Percentiles rank a stretch among this genome's conserved stretches.
Conservation (phyloP, 2,797 vertebrate species). For the Pogonophryne albipinna region DNA sequence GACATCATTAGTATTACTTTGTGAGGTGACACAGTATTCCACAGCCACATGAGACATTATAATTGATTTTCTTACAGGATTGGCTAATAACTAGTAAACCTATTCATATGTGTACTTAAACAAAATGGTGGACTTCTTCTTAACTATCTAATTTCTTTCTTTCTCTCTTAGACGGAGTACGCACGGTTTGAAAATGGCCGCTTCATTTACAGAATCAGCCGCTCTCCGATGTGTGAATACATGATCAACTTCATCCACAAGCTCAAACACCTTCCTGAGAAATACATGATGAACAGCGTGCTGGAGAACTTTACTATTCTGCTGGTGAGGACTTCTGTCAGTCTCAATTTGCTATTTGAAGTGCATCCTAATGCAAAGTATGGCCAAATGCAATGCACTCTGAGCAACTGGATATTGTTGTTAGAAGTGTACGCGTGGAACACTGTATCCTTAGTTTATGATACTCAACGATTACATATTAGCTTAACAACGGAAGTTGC, state of each 20-base stretch:
- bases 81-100: neutral
- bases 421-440: too few species aligned
- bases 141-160: neutral
- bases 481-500: too few species aligned
- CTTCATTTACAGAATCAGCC: conserved; percentile 98
- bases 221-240: conserved; percentile 99
- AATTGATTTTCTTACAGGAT: neutral
- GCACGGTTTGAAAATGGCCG: conserved; percentile 96
- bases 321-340: conserved; percentile 86
- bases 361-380: too few species aligned
- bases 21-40: neutral
- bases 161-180: conserved; percentile 91
- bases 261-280: conserved; percentile 98
- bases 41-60: neutral
- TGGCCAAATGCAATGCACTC: too few species aligned
- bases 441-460: too few species aligned
- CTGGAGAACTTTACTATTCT: conserved; percentile 99
- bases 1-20: neutral
- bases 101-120: neutral
- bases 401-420: too few species aligned
- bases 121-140: neutral
- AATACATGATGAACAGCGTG: conserved; percentile 99
- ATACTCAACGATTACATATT: too few species aligned
- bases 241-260: conserved; percentile 99
- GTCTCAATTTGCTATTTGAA: neutral